Base-by-base conservation (phyloP, 2,888 invertebrate species). In the Clivina fossor region DNA sequence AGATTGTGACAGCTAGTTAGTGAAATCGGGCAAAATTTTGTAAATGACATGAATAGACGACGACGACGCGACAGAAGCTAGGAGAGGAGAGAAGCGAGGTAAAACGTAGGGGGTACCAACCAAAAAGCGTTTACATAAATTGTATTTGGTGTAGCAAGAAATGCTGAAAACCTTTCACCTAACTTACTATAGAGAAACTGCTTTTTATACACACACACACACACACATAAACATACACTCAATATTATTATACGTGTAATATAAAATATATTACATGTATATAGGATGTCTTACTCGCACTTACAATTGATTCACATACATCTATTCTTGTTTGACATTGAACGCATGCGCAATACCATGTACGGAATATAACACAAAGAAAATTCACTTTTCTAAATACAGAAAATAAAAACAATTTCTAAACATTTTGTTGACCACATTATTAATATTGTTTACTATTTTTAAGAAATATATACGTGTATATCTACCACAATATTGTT, bases 121-220 rank as follows among this genome's bases (percentile, higher is more conserved):
- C n/a, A n/a, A n/a, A n/a, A 26, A 16, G 18, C 53, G 44, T 37
- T 53, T 53, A 53, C 53, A 44, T 53, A 51, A 51, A 51, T 51
- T 51, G 43, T 51, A 44, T 53, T 53, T 53, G 44, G 44, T 41
- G 43, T 13, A 11, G 15, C 18, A 24, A n/a, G n/a, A n/a, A n/a
- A n/a, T n/a, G n/a, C n/a, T n/a, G n/a, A n/a, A n/a, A 35, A 44
- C 53, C 53, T 53, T 53, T 53, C 53, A 44, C 53, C 44, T 43
- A 51, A 50, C 50, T 26, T n/a, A n/a, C n/a, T n/a, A n/a, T n/a
- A n/a, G n/a, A n/a, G n/a, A n/a, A n/a, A n/a, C n/a, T n/a, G n/a
- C n/a, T n/a, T n/a, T n/a, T n/a, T n/a, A n/a, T n/a, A 33, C 19
- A 11, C 41, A 51, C 28, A 41, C 28, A 53, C 53, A n/a, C n/a